Evolutionary conservation across 1,140 invertebrate genomes (phyloP).

Genomic region (Hyposmocoma kahamanoa): DNA sequence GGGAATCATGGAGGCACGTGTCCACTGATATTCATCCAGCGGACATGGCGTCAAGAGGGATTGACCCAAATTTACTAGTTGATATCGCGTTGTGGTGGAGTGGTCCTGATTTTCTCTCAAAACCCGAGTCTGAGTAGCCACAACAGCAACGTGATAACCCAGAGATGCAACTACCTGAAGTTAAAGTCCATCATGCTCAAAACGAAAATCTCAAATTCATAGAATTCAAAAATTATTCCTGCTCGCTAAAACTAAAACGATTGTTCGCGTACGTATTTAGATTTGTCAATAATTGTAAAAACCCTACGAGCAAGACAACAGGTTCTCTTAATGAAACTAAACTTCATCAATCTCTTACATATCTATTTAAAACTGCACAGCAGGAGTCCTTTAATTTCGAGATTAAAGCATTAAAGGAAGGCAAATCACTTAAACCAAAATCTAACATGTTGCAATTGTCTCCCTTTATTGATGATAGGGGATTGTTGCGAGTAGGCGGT

Average conservation of each 20-base stretch:
- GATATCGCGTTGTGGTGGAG: neutral
- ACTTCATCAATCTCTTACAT: neutral
- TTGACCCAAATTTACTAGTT: neutral
- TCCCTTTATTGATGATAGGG: conserved; percentile 5
- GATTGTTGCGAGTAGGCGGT: conserved; percentile 4
- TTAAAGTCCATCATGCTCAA: neutral
- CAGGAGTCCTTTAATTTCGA: neutral
- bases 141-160: neutral
- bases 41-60: neutral
- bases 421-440: neutral
- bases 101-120: neutral
- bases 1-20: neutral
- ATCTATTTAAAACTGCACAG: neutral
- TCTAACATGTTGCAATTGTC: conserved; percentile 1
- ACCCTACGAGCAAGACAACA: neutral
- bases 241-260: neutral
- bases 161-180: neutral
- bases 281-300: conserved; percentile 10
- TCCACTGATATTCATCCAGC: neutral
- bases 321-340: neutral
- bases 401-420: conserved; percentile 1
- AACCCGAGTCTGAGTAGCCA: neutral
- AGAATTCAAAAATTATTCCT: neutral
- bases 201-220: neutral
- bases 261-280: neutral